A percentile compares a stretch with the other conserved stretches of the same genome.
Conservation (phyloP, 2,113 vertebrate species). For the Siphamia tubifer region DNA sequence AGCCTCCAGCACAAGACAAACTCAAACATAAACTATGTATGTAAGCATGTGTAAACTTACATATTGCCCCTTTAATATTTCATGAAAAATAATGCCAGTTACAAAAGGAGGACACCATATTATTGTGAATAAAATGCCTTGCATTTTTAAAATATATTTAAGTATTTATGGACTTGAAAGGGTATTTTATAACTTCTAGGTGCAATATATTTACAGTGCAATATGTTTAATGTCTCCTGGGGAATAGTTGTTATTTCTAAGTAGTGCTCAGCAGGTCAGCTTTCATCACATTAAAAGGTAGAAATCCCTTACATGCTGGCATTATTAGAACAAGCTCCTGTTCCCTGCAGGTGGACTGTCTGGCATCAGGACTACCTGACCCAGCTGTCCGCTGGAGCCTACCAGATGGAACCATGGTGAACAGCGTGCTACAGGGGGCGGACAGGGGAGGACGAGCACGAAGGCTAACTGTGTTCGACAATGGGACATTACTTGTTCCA, state of each 20-base stretch:
- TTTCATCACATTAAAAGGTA: background rate
- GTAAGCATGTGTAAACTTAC: too few relatives aligned
- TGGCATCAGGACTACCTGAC: constrained; percentile 89
- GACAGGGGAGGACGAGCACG: constrained; percentile 75
- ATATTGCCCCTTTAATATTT: too few relatives aligned
- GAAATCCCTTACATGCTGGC: background rate
- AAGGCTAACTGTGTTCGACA: constrained; percentile 87
- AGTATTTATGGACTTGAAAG: constrained; percentile 12
- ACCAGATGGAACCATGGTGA: constrained; percentile 90
- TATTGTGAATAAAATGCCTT: background rate
- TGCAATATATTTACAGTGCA: background rate
- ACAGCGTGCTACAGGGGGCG: constrained; percentile 83
- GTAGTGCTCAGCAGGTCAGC: background rate
- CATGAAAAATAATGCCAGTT: constrained; percentile 19
- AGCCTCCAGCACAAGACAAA: too few relatives aligned
- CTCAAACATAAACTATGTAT: too few relatives aligned
- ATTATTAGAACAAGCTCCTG: background rate
- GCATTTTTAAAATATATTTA: constrained; percentile 8
- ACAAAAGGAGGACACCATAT: background rate
- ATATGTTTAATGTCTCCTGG: background rate
- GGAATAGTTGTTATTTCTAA: background rate
- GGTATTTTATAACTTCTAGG: background rate
- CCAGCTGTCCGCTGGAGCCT: constrained; percentile 91
- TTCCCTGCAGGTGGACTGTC: constrained; percentile 84
- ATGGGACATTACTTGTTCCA: constrained; percentile 91